phyloP scores from a whole-genome alignment of 2,797 vertebrate genomes.

The Dicrostonyx torquatus region DNA sequence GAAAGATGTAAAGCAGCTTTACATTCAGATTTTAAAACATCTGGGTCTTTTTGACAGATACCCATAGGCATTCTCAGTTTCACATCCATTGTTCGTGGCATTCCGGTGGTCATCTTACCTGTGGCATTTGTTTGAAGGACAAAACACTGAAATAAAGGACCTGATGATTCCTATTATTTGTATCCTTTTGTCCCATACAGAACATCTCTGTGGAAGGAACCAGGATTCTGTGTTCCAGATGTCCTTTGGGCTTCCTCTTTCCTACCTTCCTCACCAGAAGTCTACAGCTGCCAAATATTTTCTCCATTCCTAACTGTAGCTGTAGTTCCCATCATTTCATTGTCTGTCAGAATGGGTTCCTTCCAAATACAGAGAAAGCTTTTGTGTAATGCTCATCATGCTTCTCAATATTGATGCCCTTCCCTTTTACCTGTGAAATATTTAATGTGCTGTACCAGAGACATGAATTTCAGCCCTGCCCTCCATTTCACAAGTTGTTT shows the following conservation, averaged over 20 bases:
- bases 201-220: background rate
- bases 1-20: conserved; percentile 56
- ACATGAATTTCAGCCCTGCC: background rate
- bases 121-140: conserved; percentile 30
- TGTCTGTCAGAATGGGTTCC: conserved; percentile 19
- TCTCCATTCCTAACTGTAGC: background rate
- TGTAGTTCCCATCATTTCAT: conserved; percentile 27
- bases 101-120: conserved; percentile 38
- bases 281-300: background rate
- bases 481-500: conserved; percentile 47
- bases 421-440: background rate
- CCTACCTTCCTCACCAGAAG: background rate
- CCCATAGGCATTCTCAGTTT: conserved; percentile 16
- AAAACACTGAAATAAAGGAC: background rate
- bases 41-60: conserved; percentile 64
- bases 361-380: background rate
- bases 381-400: background rate
- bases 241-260: background rate
- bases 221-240: background rate
- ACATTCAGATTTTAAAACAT: conserved; percentile 59
- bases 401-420: background rate
- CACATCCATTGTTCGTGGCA: conserved; percentile 26
- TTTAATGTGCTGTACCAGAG: background rate
- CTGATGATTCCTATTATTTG: background rate
- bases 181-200: background rate